A percentile compares a stretch with the other conserved stretches of the same genome.
These are phyloP conservation scores for Adelphocoris suturalis DNA, from an alignment of 2,888 invertebrate genomes.

Conservation along the genomic window DNA sequence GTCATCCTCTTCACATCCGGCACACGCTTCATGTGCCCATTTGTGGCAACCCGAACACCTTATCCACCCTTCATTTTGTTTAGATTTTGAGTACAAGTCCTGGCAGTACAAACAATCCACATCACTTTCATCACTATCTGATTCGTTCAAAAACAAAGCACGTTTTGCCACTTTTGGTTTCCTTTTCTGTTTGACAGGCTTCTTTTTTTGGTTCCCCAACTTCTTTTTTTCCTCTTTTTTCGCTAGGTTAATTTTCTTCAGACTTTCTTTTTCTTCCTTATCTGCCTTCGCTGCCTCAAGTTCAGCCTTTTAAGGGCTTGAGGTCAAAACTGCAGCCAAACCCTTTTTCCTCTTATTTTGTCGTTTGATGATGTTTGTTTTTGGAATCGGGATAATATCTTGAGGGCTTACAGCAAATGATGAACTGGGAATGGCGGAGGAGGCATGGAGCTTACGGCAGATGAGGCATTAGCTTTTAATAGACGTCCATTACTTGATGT, in stretches of 20 bases:
- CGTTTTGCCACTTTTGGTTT: background rate
- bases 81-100: background rate
- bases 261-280: background rate
- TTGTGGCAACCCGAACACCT: conserved; percentile 9
- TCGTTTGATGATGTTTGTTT: conserved; percentile 7
- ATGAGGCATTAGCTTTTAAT: too few relatives aligned
- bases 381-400: conserved; percentile 14
- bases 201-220: conserved; percentile 2
- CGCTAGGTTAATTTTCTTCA: background rate
- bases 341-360: background rate
- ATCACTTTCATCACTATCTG: background rate
- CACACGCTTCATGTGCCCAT: conserved; percentile 1
- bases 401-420: conserved; percentile 52
- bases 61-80: conserved; percentile 19
- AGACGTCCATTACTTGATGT: too few relatives aligned
- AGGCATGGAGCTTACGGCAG: too few relatives aligned
- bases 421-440: too few relatives aligned
- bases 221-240: background rate
- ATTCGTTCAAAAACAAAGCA: conserved; percentile 6
- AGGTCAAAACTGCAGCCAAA: conserved; percentile 9
- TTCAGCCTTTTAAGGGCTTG: background rate
- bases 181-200: background rate
- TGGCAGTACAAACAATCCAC: background rate
- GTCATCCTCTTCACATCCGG: background rate
- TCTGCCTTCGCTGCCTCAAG: conserved; percentile 8